These are phyloP conservation scores for Drosophila ogumai DNA, from an alignment of 1,140 invertebrate species.

Conservation along the genomic window DNA sequence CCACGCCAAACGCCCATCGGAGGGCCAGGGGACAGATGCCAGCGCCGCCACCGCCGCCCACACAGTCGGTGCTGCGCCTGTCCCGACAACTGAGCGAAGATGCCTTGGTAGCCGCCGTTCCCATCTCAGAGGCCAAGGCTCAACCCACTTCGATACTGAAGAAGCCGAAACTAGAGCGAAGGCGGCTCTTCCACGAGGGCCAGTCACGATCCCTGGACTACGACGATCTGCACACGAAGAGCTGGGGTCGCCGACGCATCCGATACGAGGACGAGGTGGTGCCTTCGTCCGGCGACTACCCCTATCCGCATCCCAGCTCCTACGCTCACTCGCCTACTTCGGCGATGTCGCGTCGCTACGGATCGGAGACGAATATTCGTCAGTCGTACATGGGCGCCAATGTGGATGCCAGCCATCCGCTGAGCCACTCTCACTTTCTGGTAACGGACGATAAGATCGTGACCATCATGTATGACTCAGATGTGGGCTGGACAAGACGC, in stretches of 20 bases:
- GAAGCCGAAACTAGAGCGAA: slow-evolving; percentile 77
- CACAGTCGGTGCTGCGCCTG: slow-evolving; percentile 74
- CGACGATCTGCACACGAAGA: slow-evolving; percentile 80
- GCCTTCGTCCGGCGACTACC: slow-evolving; percentile 35
- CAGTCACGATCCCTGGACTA: slow-evolving; percentile 82
- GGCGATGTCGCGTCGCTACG: slow-evolving; percentile 70
- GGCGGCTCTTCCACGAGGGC: slow-evolving; percentile 77
- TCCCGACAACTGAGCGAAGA: slow-evolving; percentile 80
- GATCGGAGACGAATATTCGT: slow-evolving; percentile 81
- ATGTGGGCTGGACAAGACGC: slow-evolving; percentile 84
- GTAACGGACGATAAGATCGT: slow-evolving; percentile 85
- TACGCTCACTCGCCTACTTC: slow-evolving; percentile 40
- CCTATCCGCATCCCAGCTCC: slow-evolving; percentile 31
- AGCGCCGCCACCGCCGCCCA: slow-evolving; percentile 70
- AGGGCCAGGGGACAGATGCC: slow-evolving; percentile 65
- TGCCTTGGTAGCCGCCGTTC: slow-evolving; percentile 73
- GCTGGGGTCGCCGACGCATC: slow-evolving; percentile 77
- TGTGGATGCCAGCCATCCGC: slow-evolving; percentile 72
- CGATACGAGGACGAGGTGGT: slow-evolving; percentile 79
- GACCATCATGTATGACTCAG: slow-evolving; percentile 85
- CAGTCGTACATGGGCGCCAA: slow-evolving; percentile 84
- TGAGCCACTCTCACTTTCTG: slow-evolving; percentile 84
- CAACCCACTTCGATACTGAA: slow-evolving; percentile 80
- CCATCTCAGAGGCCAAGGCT: slow-evolving; percentile 72
- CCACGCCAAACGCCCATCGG: slow-evolving; percentile 79